Evolutionary conservation across 1,140 invertebrate species (phyloP).

Genomic region (Carcinoscorpius rotundicauda): DNA sequence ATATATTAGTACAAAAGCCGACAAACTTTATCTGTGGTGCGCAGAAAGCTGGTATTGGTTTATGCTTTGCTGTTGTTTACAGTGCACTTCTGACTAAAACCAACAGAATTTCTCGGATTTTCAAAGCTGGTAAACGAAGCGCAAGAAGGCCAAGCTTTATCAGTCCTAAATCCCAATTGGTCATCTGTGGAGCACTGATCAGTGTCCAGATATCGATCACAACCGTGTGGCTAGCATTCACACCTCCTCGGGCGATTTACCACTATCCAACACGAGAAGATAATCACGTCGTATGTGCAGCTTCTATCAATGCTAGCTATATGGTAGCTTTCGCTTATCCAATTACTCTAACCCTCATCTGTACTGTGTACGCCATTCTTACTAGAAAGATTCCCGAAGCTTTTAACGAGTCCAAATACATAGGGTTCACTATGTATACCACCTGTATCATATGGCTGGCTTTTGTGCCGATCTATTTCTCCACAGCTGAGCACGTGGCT

Average conservation of each 20-base stretch:
- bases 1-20: conserved; percentile 56
- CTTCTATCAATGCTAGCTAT: conserved; percentile 68
- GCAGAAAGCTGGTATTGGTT: conserved; percentile 47
- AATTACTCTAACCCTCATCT: conserved; percentile 68
- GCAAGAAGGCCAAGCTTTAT: conserved; percentile 83
- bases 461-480: conserved; percentile 76
- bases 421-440: conserved; percentile 96
- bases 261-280: conserved; percentile 76
- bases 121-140: conserved; percentile 75
- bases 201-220: conserved; percentile 74
- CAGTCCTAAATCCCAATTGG: conserved; percentile 80
- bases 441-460: conserved; percentile 85
- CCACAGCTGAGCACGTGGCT: conserved; percentile 44
- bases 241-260: conserved; percentile 68
- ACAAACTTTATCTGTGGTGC: conserved; percentile 30
- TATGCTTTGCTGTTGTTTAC: conserved; percentile 83
- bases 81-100: conserved; percentile 80
- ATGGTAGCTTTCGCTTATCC: conserved; percentile 82
- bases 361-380: conserved; percentile 76
- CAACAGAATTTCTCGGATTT: conserved; percentile 73
- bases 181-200: conserved; percentile 70
- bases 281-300: conserved; percentile 78
- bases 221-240: conserved; percentile 71
- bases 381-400: conserved; percentile 87
- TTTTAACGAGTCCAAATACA: conserved; percentile 85